Evolutionary conservation across 2,797 vertebrate species (phyloP).

Genomic region (Avahi laniger): DNA sequence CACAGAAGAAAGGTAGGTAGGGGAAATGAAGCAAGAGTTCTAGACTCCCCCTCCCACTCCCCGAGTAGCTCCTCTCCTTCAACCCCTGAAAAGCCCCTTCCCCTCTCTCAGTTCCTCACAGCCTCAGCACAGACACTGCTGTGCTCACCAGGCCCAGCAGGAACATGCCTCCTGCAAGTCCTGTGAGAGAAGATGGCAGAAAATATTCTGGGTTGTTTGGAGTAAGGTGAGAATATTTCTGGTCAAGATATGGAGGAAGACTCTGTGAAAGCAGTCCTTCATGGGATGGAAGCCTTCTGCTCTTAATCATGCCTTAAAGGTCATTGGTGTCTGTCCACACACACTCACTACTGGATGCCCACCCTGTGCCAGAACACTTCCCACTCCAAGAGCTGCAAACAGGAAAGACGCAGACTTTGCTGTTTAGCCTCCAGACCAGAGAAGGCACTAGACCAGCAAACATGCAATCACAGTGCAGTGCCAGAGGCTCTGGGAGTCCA

Average conservation of each 20-base stretch:
- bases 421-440: not conserved
- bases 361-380: fast-evolving
- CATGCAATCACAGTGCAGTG: fast-evolving
- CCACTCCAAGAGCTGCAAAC: not conserved
- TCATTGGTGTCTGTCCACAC: not conserved
- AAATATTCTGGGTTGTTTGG: not conserved
- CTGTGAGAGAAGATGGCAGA: not conserved
- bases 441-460: not conserved
- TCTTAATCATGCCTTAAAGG: not conserved
- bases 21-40: not conserved
- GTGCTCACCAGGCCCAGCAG: not conserved
- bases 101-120: not conserved
- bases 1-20: not conserved
- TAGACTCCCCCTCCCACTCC: not conserved
- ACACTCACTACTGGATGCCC: not conserved
- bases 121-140: fast-evolving
- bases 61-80: not conserved
- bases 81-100: not conserved
- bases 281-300: not conserved
- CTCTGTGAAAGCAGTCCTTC: not conserved
- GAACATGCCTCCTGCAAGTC: not conserved
- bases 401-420: not conserved
- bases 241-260: not conserved
- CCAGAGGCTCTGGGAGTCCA: not conserved
- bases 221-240: not conserved